Conservation (phyloP, 2,113 vertebrate species). For the Takifugu bimaculatus region DNA sequence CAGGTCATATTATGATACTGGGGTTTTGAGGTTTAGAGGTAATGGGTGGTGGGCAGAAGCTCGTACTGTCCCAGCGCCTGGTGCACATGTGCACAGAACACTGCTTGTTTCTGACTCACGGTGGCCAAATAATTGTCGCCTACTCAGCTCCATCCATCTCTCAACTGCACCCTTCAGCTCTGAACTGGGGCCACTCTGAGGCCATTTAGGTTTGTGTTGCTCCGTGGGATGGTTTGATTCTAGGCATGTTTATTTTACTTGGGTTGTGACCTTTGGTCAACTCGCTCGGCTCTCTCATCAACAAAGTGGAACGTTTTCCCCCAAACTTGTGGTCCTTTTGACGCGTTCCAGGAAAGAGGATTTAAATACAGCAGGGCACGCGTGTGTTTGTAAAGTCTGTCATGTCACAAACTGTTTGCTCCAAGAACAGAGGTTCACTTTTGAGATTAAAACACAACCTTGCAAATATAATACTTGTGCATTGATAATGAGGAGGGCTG, state of each 20-base stretch:
- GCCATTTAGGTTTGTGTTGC: neutral
- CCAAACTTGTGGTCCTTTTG: conserved; percentile 2
- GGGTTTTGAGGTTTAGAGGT: neutral
- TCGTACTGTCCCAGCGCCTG: conserved; percentile 36
- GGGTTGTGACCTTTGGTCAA: neutral
- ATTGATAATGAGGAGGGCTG: too few species aligned
- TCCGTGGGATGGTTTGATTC: conserved; percentile 3
- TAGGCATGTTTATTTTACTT: neutral
- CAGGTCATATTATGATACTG: conserved; percentile 38
- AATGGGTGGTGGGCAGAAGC: conserved; percentile 18
- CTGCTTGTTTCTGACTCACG: conserved; percentile 47
- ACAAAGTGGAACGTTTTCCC: neutral
- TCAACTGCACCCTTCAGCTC: conserved; percentile 37
- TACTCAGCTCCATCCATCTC: conserved; percentile 23
- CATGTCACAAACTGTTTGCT: neutral
- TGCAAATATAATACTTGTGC: too few species aligned
- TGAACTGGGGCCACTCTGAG: conserved; percentile 9
- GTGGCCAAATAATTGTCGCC: conserved; percentile 47
- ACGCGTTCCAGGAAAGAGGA: neutral
- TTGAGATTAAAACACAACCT: too few species aligned
- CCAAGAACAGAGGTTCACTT: neutral
- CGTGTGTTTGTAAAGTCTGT: neutral
- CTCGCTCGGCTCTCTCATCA: conserved; percentile 2
- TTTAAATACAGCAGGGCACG: neutral
- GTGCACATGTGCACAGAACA: conserved; percentile 54